Evolutionary conservation across 2,888 invertebrate species (phyloP), one percentile per base, ranked within the genome.

Genomic region (Agonum fuliginosum): DNA sequence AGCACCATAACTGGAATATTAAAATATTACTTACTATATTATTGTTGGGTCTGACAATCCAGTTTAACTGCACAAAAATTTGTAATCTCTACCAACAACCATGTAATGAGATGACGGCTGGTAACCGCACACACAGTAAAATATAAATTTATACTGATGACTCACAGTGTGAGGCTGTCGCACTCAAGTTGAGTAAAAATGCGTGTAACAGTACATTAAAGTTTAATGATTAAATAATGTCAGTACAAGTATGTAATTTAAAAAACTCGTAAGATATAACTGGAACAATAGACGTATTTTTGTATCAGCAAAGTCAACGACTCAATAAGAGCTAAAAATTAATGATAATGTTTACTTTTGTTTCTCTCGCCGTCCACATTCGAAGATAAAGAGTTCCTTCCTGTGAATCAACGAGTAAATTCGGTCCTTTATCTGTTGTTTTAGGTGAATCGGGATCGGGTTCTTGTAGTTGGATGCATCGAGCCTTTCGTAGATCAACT

Each of bases 401-500:
- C 0, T 93, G 92, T 81, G 90, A 92, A 84, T 94, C 93, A 41
- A 94, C 88, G 81, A 94, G 87, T 71, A 94, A 87, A 81, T 91
- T 90, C 0, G 91, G 90, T 5, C 92, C 91, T 80, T 89, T 90
- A 80, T 93, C 93, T 22, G 84, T 85, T 1, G 87, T 87, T 78
- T 81, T 82, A 0, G 87, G 87, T 74, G 83, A 83, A 78, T 84
- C 83, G 6, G 78, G 84, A 80, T 93, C 93, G 48, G 89, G 88
- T 69, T 92, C 92, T 83, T 93, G 91, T 3, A 92, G 87, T 54
- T 92, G 91, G 71, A 95, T 92, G 83, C 92, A 93, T 81, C 95
- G 90, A 0, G 95, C 95, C 88, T 95, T 95, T 69, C 95, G 88
- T 74, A 96, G 88, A 86, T 96, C 95, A 81, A 95, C 89, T 67